These are phyloP conservation scores for Callorhinus ursinus DNA, from an alignment of 2,113 vertebrate genomes.

Conservation along the genomic window DNA sequence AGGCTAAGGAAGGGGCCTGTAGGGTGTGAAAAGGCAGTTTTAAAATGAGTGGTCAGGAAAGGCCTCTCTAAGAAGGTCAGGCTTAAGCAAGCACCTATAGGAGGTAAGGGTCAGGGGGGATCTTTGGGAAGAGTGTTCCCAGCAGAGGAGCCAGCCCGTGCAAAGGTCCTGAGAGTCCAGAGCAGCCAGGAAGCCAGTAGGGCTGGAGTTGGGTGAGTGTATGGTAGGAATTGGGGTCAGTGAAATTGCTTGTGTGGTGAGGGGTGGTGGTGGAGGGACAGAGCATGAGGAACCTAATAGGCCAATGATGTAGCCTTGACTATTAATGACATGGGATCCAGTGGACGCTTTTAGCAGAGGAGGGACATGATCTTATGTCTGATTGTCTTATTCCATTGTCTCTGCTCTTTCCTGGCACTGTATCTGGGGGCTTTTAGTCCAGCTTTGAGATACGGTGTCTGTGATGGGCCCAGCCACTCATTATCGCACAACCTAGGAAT, in stretches of 20 bases:
- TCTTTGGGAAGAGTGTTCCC: neutral
- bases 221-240: neutral
- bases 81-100: neutral
- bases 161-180: neutral
- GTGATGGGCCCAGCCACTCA: neutral
- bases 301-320: neutral
- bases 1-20: accelerated
- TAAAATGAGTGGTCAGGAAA: neutral
- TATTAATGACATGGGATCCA: neutral
- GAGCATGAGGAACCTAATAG: neutral
- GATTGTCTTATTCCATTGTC: neutral
- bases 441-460: neutral
- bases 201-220: neutral
- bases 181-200: neutral
- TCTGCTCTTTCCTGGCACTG: neutral
- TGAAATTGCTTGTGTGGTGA: neutral
- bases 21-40: neutral
- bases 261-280: neutral
- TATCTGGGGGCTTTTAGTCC: neutral
- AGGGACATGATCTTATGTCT: neutral
- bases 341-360: neutral
- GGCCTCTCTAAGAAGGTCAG: neutral
- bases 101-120: neutral
- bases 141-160: neutral
- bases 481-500: neutral